Percentiles rank a stretch among this genome's conserved stretches.
phyloP scores from a whole-genome alignment of 2,113 vertebrate genomes.

The Seriola rivoliana region DNA sequence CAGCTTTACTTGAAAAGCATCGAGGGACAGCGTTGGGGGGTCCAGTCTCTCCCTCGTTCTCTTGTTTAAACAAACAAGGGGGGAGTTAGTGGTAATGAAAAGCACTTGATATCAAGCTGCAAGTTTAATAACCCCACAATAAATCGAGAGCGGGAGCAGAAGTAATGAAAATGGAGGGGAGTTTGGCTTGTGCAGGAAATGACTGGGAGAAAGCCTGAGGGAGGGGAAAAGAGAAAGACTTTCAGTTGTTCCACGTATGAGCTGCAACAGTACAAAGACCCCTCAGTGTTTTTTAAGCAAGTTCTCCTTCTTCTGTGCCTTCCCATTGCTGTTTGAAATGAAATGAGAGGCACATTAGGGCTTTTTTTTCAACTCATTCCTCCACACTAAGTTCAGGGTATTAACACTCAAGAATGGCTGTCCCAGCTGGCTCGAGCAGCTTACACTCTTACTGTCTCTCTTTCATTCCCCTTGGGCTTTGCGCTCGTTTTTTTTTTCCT shows the following conservation, averaged over 20 bases:
- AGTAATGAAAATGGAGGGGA: slow-evolving; percentile 82
- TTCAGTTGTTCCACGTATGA: slow-evolving; percentile 78
- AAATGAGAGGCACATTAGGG: slow-evolving; percentile 64
- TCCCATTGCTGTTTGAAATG: slow-evolving; percentile 60
- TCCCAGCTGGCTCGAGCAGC: slow-evolving; percentile 68
- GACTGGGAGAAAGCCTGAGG: slow-evolving; percentile 76
- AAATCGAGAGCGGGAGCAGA: slow-evolving; percentile 75
- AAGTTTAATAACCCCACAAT: slow-evolving; percentile 77
- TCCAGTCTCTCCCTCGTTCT: slow-evolving; percentile 35
- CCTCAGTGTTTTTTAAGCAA: slow-evolving; percentile 75
- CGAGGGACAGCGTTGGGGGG: slow-evolving; percentile 39
- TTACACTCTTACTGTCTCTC: slow-evolving; percentile 57
- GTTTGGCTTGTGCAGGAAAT: slow-evolving; percentile 83
- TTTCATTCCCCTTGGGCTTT: slow-evolving; percentile 66
- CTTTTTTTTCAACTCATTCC: slow-evolving; percentile 45
- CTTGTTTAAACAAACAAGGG: slow-evolving; percentile 74
- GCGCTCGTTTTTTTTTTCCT: slow-evolving; percentile 45
- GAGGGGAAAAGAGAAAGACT: slow-evolving; percentile 68
- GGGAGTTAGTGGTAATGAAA: slow-evolving; percentile 78
- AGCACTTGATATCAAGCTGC: slow-evolving; percentile 78
- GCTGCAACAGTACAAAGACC: slow-evolving; percentile 78
- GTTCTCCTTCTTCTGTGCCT: slow-evolving; percentile 65
- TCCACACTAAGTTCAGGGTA: slow-evolving; percentile 55
- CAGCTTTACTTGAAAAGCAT: slow-evolving; percentile 60
- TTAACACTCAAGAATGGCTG: slow-evolving; percentile 66